Conservation (phyloP, 92 coral and sea anemone species). For the Porites divaricata region DNA sequence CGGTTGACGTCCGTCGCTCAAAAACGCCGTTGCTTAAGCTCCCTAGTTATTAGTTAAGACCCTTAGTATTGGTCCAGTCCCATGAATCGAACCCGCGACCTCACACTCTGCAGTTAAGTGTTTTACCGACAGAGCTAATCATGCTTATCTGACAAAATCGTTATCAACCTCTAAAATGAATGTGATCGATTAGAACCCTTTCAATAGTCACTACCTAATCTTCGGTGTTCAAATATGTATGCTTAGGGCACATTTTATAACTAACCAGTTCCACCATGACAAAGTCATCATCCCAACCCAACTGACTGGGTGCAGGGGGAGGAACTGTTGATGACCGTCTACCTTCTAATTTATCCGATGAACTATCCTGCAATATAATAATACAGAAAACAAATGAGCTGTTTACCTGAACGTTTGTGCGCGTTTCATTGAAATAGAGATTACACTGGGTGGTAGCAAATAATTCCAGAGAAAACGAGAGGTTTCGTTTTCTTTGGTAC, state of each 20-base stretch:
- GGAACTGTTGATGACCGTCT: slow-evolving; percentile 29
- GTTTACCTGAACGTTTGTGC: neutral
- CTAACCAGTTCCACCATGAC: slow-evolving; percentile 95
- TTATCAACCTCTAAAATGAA: neutral
- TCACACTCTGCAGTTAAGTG: no score
- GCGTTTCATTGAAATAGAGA: no score
- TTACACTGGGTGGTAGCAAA: no score
- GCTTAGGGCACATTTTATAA: neutral
- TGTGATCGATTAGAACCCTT: neutral
- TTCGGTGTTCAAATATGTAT: neutral
- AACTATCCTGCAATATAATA: slow-evolving; percentile 50
- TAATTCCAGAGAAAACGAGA: neutral
- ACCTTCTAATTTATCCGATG: slow-evolving; percentile 61
- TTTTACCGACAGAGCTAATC: no score
- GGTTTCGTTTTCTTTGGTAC: neutral
- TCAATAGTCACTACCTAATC: neutral
- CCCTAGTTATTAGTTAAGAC: no score
- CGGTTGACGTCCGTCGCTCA: no score
- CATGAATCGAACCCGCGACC: no score
- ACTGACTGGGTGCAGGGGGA: slow-evolving; percentile 63
- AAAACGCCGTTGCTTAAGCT: no score
- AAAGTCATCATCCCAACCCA: slow-evolving; percentile 89
- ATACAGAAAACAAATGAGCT: neutral
- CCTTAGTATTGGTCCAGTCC: no score
- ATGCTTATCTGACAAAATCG: no score